These are phyloP conservation scores for Paralichthys olivaceus DNA, from an alignment of 2,113 vertebrate genomes.

Conservation along the genomic window DNA sequence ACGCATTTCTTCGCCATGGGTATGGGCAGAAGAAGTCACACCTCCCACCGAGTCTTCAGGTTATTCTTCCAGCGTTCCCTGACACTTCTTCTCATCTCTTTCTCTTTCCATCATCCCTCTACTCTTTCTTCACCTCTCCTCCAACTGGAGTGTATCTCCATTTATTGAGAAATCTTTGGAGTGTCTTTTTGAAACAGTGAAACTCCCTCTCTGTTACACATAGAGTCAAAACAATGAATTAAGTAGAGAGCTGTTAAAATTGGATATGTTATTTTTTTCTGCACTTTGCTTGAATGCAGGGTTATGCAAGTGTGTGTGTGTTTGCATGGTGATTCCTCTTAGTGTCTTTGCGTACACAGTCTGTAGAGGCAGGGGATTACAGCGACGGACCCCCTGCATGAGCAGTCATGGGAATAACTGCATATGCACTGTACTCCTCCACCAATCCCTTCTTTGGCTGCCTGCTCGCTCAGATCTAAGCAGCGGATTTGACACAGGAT, in stretches of 20 bases:
- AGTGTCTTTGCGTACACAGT: slow-evolving; percentile 39
- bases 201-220: slow-evolving; percentile 8
- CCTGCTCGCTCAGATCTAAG: slow-evolving; percentile 56
- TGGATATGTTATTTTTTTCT: slow-evolving; percentile 47
- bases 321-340: slow-evolving; percentile 58
- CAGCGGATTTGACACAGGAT: slow-evolving; percentile 68
- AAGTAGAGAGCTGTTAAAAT: slow-evolving; percentile 30
- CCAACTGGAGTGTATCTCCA: background rate
- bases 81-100: background rate
- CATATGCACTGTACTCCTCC: slow-evolving; percentile 68
- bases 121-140: slow-evolving; percentile 37
- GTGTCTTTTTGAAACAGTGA: slow-evolving; percentile 6
- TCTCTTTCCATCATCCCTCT: slow-evolving; percentile 27
- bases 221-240: slow-evolving; percentile 43
- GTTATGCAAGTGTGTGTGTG: slow-evolving; percentile 12
- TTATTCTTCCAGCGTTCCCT: too few species aligned
- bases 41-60: slow-evolving; percentile 18
- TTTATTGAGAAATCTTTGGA: background rate
- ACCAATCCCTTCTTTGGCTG: slow-evolving; percentile 55
- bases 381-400: slow-evolving; percentile 69
- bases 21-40: slow-evolving; percentile 54
- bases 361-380: slow-evolving; percentile 70
- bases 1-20: slow-evolving; percentile 31
- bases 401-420: slow-evolving; percentile 73
- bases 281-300: slow-evolving; percentile 7